Percentiles rank a stretch among this genome's conserved stretches.
These are phyloP conservation scores for Heliconius hewitsoni DNA, from an alignment of 1,140 invertebrate genomes.

Conservation along the genomic window DNA sequence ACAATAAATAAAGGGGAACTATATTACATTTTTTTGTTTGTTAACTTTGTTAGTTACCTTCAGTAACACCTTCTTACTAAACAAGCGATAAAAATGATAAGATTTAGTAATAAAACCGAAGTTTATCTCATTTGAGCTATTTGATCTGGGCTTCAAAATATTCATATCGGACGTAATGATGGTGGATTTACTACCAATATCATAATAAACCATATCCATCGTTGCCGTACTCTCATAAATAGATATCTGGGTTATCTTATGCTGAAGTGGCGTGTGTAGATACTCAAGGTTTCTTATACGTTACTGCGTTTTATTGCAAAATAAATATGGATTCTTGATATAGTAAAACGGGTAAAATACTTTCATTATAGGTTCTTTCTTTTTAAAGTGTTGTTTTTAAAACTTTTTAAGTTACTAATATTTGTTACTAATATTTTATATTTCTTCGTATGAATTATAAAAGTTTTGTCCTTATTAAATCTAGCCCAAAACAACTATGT, in stretches of 20 bases:
- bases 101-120: slow-evolving; percentile 25
- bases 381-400: neutral
- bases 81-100: slow-evolving; percentile 10
- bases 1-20: too few species aligned
- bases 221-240: slow-evolving; percentile 35
- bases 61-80: neutral
- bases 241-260: slow-evolving; percentile 38
- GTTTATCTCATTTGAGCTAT: slow-evolving; percentile 20
- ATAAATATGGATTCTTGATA: neutral
- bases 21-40: too few species aligned
- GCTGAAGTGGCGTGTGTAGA: slow-evolving; percentile 28
- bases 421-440: too few species aligned
- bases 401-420: too few species aligned
- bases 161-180: slow-evolving; percentile 38
- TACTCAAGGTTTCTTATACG: slow-evolving; percentile 19
- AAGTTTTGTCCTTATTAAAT: neutral
- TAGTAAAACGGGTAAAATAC: neutral
- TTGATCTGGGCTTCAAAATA: slow-evolving; percentile 22
- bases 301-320: neutral
- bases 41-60: neutral
- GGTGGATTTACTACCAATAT: slow-evolving; percentile 37
- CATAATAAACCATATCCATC: slow-evolving; percentile 39
- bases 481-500: neutral
- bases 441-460: neutral
- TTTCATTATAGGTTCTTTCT: neutral